Evolutionary conservation across 2,888 invertebrate genomes (phyloP).

Genomic region (Plebejus argus): DNA sequence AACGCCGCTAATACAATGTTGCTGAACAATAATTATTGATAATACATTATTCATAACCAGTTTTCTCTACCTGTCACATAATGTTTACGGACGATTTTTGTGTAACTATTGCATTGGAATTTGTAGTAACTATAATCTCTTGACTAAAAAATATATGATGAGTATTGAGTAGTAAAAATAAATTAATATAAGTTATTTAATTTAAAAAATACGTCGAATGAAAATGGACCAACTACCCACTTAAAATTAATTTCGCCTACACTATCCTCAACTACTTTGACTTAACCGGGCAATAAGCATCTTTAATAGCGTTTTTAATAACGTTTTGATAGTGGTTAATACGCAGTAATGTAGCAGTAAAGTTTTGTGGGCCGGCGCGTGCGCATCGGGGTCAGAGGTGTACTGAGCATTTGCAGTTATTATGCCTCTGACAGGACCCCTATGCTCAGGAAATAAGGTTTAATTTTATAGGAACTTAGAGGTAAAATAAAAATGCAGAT

Average conservation of each 20-base stretch:
- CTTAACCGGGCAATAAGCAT: not conserved
- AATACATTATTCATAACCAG: not conserved
- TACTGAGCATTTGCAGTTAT: not conserved
- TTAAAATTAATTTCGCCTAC: not conserved
- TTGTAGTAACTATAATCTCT: not conserved
- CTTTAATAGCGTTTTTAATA: not conserved
- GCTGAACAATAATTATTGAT: not conserved
- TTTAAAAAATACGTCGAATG: no score
- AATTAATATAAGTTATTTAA: not conserved
- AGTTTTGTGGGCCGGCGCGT: constrained; percentile 15
- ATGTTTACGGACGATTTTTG: not conserved
- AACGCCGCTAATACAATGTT: not conserved
- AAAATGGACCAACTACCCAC: no score
- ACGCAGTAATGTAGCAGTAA: not conserved
- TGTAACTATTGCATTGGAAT: not conserved
- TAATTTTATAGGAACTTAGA: not conserved
- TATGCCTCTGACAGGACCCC: not conserved
- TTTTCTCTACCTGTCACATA: not conserved
- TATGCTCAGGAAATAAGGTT: not conserved
- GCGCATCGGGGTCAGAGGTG: constrained; percentile 1
- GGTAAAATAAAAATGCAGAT: not conserved
- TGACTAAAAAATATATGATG: no score
- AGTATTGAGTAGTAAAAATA: not conserved
- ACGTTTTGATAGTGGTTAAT: constrained; percentile 1
- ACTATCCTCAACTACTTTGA: not conserved